Evolutionary conservation across 64 coral and sea anemone genomes (phyloP).

Genomic region (Cladopsammia gracilis): DNA sequence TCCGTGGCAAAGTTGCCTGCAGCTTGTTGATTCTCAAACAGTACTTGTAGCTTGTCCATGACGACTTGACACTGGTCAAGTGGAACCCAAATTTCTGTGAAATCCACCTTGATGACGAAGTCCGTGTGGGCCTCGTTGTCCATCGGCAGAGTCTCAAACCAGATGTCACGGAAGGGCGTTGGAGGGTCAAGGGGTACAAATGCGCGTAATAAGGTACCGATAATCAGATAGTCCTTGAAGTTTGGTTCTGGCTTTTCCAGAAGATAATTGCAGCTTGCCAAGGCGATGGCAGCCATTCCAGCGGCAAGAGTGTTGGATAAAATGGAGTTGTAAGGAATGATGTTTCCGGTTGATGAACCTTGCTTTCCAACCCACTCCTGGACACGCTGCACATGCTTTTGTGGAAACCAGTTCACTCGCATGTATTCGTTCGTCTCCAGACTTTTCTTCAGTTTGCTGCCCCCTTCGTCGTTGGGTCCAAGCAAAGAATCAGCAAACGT

Average conservation of each 20-base stretch:
- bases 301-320: background rate
- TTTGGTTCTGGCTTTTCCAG: slow-evolving; percentile 31
- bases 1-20: slow-evolving; percentile 67
- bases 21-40: slow-evolving; percentile 56
- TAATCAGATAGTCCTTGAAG: background rate
- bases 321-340: slow-evolving; percentile 17
- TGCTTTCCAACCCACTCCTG: slow-evolving; percentile 60
- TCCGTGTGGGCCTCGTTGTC: slow-evolving; percentile 67
- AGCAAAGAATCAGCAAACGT: slow-evolving; percentile 55
- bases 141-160: slow-evolving; percentile 68
- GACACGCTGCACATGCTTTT: slow-evolving; percentile 56
- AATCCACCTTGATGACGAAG: slow-evolving; percentile 62
- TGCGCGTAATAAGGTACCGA: slow-evolving; percentile 15
- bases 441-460: slow-evolving; percentile 38
- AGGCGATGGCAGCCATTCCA: slow-evolving; percentile 25
- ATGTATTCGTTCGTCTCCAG: slow-evolving; percentile 63
- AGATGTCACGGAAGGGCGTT: slow-evolving; percentile 41
- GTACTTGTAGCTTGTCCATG: slow-evolving; percentile 36
- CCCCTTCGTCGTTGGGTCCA: slow-evolving; percentile 41
- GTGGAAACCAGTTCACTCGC: slow-evolving; percentile 80
- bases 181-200: slow-evolving; percentile 23
- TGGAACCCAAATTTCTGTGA: slow-evolving; percentile 86
- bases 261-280: slow-evolving; percentile 44
- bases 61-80: slow-evolving; percentile 59
- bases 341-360: background rate